Evolutionary conservation across 2,888 invertebrate species (phyloP), one percentile per base, ranked within the genome.

Genomic region (Andrena haemorrhoa): DNA sequence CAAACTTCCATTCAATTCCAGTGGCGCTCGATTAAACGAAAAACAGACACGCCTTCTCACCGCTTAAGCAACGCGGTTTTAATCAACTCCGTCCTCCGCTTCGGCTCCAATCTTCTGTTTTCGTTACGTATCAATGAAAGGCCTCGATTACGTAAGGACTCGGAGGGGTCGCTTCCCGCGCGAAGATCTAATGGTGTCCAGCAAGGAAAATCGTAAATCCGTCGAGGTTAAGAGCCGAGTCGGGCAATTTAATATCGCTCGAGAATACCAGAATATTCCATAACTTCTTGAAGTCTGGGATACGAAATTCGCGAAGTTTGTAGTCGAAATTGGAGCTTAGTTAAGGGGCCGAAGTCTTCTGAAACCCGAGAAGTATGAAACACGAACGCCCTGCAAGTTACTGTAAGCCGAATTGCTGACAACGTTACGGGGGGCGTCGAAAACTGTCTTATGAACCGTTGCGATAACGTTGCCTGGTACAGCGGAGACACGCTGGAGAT

Each of bases 1-100:
- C 70, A 70, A 70, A 65, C 78, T 72, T 77, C 31, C 49, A 31
- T 49, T 56, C 51, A 56, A 47, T n/a, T 23, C 20, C 29, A 58
- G 6, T 41, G 16, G 10, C 47, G 16, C 31, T 20, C 51, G 60
- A 69, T 63, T 73, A 64, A 51, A 51, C 26, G 41, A 26, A 61
- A 41, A 65, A 53, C 47, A 29, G n/a, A 33, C 31, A 33, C 51
- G 26, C 31, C 20, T 51, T 51, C 51, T 51, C 31, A 1, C 26
- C 20, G 47, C 23, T 16, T 58, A 23, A 23, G 31, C 29, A 10
- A 29, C 3, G 49, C 61, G 56, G 29, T 58, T 56, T 61, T 49
- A 47, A n/a, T 64, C 23, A 4, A n/a, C 33, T 12, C 16, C 31
- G 20, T 0, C 41, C 41, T 41, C 41, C 41, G 41, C 4, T 16